phyloP scores from a whole-genome alignment of 2,888 invertebrate genomes.

The Zeuzera pyrina region DNA sequence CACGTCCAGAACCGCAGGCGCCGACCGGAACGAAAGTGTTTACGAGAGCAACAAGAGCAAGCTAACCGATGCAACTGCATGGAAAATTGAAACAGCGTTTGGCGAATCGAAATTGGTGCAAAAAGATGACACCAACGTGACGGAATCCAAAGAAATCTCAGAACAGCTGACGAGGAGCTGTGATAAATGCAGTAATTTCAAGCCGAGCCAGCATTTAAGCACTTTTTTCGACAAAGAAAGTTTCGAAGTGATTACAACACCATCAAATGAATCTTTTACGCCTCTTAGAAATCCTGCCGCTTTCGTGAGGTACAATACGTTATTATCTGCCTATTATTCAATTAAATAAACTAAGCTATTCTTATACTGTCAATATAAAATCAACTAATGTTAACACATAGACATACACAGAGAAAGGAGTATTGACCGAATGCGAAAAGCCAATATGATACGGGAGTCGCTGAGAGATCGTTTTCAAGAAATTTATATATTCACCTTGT shows the following conservation, averaged over 20 bases:
- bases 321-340: background rate
- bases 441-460: too few relatives aligned
- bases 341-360: background rate
- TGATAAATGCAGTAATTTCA: slow-evolving; percentile 28
- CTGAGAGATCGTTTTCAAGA: too few relatives aligned
- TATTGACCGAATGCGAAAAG: too few relatives aligned
- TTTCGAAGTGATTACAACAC: slow-evolving; percentile 34
- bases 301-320: slow-evolving; percentile 30
- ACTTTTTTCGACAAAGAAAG: slow-evolving; percentile 46
- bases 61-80: slow-evolving; percentile 23
- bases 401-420: too few relatives aligned
- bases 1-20: slow-evolving; percentile 7
- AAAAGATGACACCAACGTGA: slow-evolving; percentile 21
- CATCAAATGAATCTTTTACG: slow-evolving; percentile 19
- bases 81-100: slow-evolving; percentile 42
- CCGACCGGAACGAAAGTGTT: slow-evolving; percentile 9
- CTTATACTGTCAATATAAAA: background rate
- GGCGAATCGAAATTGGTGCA: slow-evolving; percentile 13
- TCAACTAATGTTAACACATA: background rate
- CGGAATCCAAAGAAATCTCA: slow-evolving; percentile 18
- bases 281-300: slow-evolving; percentile 28
- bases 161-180: slow-evolving; percentile 1
- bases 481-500: too few relatives aligned
- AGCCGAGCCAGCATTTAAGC: slow-evolving; percentile 66
- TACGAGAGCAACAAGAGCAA: slow-evolving; percentile 10